Evolutionary conservation across 2,797 vertebrate genomes (phyloP).

Genomic region (Rhynchotus rufescens): DNA sequence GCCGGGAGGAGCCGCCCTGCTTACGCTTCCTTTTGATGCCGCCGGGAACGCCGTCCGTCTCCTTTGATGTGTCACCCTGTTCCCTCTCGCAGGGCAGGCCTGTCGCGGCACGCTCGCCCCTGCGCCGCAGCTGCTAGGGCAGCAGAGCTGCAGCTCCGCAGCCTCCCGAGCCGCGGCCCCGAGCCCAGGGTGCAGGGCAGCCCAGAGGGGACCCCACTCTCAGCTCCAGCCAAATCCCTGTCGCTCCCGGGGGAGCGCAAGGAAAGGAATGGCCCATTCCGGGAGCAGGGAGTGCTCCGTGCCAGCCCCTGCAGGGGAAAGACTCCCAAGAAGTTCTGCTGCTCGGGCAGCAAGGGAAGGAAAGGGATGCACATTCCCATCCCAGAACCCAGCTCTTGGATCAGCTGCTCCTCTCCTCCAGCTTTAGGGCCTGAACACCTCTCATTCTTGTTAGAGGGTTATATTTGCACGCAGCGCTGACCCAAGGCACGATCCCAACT

Average conservation of each 20-base stretch:
- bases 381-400: neutral
- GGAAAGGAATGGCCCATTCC: neutral
- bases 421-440: neutral
- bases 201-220: neutral
- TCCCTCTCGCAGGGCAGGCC: neutral
- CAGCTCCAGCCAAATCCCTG: neutral
- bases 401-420: too few species aligned
- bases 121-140: neutral
- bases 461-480: neutral
- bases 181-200: neutral
- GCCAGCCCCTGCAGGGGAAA: neutral
- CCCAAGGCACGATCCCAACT: neutral
- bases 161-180: neutral
- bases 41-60: neutral
- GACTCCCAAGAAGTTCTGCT: neutral
- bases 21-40: slow-evolving; percentile 12
- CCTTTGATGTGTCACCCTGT: slow-evolving; percentile 56
- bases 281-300: neutral
- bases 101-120: slow-evolving; percentile 6
- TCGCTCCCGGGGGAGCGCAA: neutral
- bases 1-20: slow-evolving; percentile 9
- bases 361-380: neutral
- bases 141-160: neutral
- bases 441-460: neutral
- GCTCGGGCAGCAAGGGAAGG: neutral